Evolutionary conservation across 2,888 invertebrate species (phyloP), one percentile per base, ranked within the genome.

Genomic region (Chaitophorus viminalis): DNA sequence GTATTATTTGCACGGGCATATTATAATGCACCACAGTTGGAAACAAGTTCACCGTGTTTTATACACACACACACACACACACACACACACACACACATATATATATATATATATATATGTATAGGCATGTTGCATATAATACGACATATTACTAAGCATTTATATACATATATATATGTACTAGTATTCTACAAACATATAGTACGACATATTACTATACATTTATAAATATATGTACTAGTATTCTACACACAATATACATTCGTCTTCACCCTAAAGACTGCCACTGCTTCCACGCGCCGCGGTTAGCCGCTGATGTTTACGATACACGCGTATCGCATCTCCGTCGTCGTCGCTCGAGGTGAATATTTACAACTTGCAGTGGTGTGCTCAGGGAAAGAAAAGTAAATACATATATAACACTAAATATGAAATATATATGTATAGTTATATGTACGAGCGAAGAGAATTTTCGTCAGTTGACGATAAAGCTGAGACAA

Each of bases 321-420:
- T 82, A 74, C 82, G 82, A 82, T 5, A 54, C 18, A 54, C 54
- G 54, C 29, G 21, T 31, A 65, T n/a, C 33, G 81, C 31, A 8
- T 79, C 39, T 65, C 65, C 54, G 54, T 54, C 33, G 65, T 36
- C 29, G 31, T 33, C 33, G 54, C 74, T 60, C 25, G 74, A 60
- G 82, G 74, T 75, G 74, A 83, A 75, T 82, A 52, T 72, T 82
- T 82, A 82, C 70, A 46, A 70, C 70, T 31, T 39, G n/a, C n/a
- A n/a, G n/a, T n/a, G n/a, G 60, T 60, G 60, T 25, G 46, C 46
- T 46, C 46, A 14, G 21, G 31, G 21, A 25, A 46, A 17, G n/a
- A 33, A 72, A 33, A 0, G 25, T 21, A 60, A n/a, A n/a, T n/a
- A n/a, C n/a, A n/a, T n/a, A n/a, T n/a, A n/a, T n/a, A n/a, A n/a